These are phyloP conservation scores for Eclectus roratus DNA, from an alignment of 2,113 vertebrate genomes.

Conservation along the genomic window DNA sequence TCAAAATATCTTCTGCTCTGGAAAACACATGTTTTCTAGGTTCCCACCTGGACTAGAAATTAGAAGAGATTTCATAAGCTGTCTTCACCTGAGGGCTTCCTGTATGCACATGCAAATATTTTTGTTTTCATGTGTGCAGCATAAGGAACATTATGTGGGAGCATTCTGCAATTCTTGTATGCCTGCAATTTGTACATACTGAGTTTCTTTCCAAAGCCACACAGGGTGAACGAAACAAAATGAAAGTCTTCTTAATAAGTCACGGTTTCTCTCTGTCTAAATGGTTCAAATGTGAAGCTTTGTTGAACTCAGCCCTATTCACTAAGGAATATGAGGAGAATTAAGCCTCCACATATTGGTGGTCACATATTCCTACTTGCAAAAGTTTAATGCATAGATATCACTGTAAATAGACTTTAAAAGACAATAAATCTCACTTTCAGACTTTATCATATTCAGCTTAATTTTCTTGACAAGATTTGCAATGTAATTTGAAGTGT, in stretches of 20 bases:
- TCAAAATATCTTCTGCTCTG: neutral
- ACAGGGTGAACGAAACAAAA: fast-evolving
- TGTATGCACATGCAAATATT: fast-evolving
- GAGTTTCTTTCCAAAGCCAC: neutral
- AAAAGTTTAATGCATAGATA: neutral
- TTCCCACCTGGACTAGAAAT: neutral
- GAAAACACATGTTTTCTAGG: neutral
- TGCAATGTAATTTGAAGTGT: fast-evolving
- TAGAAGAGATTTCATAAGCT: neutral
- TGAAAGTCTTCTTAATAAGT: neutral
- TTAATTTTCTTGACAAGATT: neutral
- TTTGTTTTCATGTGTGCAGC: neutral
- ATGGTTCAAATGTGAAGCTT: neutral
- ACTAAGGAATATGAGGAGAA: neutral
- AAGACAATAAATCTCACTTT: neutral
- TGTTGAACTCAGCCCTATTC: neutral
- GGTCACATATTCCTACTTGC: neutral
- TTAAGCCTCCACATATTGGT: neutral
- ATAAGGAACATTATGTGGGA: fast-evolving
- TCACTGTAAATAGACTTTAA: neutral
- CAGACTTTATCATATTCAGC: neutral
- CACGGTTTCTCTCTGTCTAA: neutral
- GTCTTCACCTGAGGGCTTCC: neutral
- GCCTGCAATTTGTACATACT: neutral
- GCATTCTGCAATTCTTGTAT: neutral